phyloP scores from a whole-genome alignment of 2,797 vertebrate species.

The Brachyalestes nurse region DNA sequence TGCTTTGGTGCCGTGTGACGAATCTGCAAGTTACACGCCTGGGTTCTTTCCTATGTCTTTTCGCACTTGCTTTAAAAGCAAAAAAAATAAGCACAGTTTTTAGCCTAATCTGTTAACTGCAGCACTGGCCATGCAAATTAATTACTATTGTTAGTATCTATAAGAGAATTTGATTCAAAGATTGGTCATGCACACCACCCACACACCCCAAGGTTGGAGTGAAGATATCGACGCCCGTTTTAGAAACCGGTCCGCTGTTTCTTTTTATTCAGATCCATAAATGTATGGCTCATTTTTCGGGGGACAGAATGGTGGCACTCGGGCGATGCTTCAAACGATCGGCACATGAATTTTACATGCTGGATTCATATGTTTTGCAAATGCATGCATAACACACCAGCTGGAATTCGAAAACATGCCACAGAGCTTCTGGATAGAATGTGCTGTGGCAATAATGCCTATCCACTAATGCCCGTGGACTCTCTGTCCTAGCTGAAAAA shows the following conservation, averaged over 20 bases:
- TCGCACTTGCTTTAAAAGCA: background rate
- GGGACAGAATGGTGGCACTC: background rate
- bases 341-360: constrained; percentile 20
- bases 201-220: background rate
- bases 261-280: constrained; percentile 21
- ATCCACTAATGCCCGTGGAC: constrained; percentile 8
- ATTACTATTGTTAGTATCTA: constrained; percentile 18
- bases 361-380: constrained; percentile 14
- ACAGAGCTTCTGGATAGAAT: background rate
- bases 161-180: background rate
- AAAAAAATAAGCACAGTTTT: background rate
- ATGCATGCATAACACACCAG: background rate
- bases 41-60: constrained; percentile 9
- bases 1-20: constrained; percentile 4
- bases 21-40: constrained; percentile 21
- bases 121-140: background rate
- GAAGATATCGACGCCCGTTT: constrained; percentile 9
- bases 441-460: background rate
- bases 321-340: background rate
- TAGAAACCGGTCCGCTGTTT: background rate
- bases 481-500: constrained; percentile 10
- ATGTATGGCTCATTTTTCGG: background rate
- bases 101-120: background rate
- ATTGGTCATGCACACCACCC: constrained; percentile 1
- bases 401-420: background rate